Percentiles rank a stretch among this genome's conserved stretches.
phyloP scores from a whole-genome alignment of 2,888 invertebrate species.

The Agriopis aurantiaria region DNA sequence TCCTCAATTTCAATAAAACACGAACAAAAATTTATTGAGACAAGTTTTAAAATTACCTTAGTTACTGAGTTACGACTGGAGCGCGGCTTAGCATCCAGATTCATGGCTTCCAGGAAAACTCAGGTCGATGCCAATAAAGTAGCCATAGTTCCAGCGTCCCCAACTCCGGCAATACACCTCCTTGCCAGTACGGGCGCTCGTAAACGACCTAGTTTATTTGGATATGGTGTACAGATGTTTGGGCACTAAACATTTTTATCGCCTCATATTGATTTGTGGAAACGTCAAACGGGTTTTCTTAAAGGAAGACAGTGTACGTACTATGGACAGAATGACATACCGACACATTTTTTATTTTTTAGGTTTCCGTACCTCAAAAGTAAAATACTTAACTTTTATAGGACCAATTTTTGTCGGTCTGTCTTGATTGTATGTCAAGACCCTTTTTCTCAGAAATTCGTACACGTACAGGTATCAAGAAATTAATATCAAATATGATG shows the following conservation, averaged over 20 bases:
- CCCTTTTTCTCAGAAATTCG: no score
- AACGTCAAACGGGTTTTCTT: constrained; percentile 18
- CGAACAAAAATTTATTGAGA: constrained; percentile 20
- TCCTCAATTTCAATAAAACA: constrained; percentile 20
- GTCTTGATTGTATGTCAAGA: no score
- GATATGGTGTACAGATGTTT: constrained; percentile 42
- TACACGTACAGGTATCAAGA: no score
- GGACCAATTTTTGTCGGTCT: no score
- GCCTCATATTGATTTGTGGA: constrained; percentile 35
- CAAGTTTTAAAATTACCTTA: constrained; percentile 34
- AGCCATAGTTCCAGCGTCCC: constrained; percentile 42
- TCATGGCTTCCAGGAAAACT: constrained; percentile 44
- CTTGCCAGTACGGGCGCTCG: constrained; percentile 38
- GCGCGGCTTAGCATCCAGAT: constrained; percentile 42
- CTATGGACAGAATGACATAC: no score
- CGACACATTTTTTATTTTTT: no score
- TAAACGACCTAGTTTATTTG: constrained; percentile 47
- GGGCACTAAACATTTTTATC: constrained; percentile 41
- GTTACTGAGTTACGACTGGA: constrained; percentile 29
- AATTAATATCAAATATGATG: no score
- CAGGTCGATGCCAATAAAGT: constrained; percentile 46
- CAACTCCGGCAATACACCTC: constrained; percentile 47
- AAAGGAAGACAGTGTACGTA: not conserved
- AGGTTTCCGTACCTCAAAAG: no score
- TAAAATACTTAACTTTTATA: no score